Base-by-base conservation (phyloP, 2,113 vertebrate species). In the Notiomystis cincta region DNA sequence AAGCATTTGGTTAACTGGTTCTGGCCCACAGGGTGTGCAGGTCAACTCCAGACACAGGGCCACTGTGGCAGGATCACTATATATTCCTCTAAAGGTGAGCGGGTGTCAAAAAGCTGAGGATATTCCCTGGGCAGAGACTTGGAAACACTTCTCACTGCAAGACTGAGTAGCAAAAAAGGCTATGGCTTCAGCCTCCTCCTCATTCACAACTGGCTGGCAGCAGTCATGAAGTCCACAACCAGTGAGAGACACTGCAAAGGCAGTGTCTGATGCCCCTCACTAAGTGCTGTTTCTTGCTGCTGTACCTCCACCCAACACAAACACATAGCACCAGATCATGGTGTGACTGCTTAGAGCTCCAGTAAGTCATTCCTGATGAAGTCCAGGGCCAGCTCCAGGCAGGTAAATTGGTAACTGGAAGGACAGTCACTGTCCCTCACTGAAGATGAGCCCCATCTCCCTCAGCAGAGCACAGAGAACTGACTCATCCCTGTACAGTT, bases 21-120 rank as follows among this genome's bases (percentile, higher is more conserved):
- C 51, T 73, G 40, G 31, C 31, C 50, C 23, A 77, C 42, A 81
- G 7, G 9, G 28, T 45, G 38, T 35, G 33, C 47, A 66, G 22
- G 12, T 44, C 44, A 75, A 56, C 7, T 37, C 10, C 22, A 50
- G 37, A 33, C 27, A 62, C 1, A 4, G 7, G 21, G 23, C 8
- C 30, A 70, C n/a, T 1, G 1, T 28, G 61, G 13, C 27, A 89
- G 44, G 16, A 84, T 31, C 37, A 50, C 25, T 25, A 10, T 7
- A 35, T 15, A 15, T 14, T 62, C 10, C 22, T 84, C 50, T 35
- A 13, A 37, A 62, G 13, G 10, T 0, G 0, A 13, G 19, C 18
- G 85, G 37, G 12, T 64, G 7, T 40, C 27, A 82, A 23, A 65
- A 38, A 78, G 15, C 37, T 84, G 65, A 75, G 33, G 7, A 78